These are phyloP conservation scores for Pseudochirops cupreus DNA, from an alignment of 2,797 vertebrate genomes.

Conservation along the genomic window DNA sequence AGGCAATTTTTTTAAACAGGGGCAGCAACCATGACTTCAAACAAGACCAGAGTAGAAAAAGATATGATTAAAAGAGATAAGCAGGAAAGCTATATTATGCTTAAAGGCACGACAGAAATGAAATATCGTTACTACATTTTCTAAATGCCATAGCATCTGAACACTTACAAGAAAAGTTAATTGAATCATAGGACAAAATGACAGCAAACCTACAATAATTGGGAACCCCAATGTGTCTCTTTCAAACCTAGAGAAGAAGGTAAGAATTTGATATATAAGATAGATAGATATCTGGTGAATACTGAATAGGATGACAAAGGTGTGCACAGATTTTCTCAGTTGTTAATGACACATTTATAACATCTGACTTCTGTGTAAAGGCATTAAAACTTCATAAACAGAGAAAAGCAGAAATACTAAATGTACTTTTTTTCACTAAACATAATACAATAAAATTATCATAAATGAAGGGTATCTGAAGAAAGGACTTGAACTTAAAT, in stretches of 20 bases:
- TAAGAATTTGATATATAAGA: background rate
- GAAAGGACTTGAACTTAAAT: background rate
- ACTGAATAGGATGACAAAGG: background rate
- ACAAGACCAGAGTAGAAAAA: background rate
- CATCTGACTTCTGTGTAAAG: background rate
- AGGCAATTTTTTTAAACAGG: background rate
- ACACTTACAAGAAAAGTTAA: background rate
- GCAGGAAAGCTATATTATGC: background rate
- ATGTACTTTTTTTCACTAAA: background rate
- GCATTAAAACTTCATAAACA: background rate
- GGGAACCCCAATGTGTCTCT: background rate
- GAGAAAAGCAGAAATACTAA: background rate
- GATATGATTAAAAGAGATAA: background rate
- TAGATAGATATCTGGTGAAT: background rate
- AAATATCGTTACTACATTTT: background rate
- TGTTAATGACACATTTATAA: background rate
- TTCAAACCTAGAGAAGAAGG: background rate
- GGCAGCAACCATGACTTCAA: background rate
- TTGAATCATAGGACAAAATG: background rate
- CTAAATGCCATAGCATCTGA: background rate
- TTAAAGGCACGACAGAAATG: background rate
- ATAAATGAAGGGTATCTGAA: background rate
- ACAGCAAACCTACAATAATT: background rate
- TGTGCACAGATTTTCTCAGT: background rate
- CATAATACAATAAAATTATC: background rate